These are phyloP conservation scores for Hemicentrotus pulcherrimus DNA, from an alignment of 35 echinoderm and acorn worm species.

Conservation along the genomic window DNA sequence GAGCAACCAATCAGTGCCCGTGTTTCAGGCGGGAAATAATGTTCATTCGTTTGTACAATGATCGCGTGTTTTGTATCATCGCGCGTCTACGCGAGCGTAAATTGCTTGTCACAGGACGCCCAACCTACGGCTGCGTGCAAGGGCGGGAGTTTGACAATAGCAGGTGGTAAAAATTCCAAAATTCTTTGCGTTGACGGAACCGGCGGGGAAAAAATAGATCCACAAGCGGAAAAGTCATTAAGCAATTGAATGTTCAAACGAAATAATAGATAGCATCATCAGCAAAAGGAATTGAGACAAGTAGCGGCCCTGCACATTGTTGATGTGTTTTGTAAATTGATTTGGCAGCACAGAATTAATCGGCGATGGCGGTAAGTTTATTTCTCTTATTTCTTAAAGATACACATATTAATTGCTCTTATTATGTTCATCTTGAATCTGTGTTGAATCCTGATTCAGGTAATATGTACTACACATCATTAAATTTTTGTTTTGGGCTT, in stretches of 20 bases:
- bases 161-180: not conserved
- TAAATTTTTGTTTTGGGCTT: no score
- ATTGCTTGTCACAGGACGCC: not conserved
- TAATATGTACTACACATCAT: no score
- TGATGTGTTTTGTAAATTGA: not conserved
- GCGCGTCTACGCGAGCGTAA: not conserved
- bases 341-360: not conserved
- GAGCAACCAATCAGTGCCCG: not conserved
- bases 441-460: no score
- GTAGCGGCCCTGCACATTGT: not conserved
- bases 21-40: not conserved
- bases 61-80: not conserved
- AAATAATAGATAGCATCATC: constrained; percentile 10
- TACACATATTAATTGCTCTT: not conserved
- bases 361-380: not conserved
- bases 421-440: not conserved
- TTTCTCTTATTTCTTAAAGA: not conserved
- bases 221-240: constrained; percentile 16
- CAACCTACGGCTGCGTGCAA: not conserved
- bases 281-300: not conserved
- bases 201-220: not conserved
- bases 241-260: constrained; percentile 11
- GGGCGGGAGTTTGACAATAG: not conserved
- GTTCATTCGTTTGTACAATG: not conserved
- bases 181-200: not conserved